Conservation (phyloP, 2,888 invertebrate genomes). For the Netelia fuscicornis region DNA sequence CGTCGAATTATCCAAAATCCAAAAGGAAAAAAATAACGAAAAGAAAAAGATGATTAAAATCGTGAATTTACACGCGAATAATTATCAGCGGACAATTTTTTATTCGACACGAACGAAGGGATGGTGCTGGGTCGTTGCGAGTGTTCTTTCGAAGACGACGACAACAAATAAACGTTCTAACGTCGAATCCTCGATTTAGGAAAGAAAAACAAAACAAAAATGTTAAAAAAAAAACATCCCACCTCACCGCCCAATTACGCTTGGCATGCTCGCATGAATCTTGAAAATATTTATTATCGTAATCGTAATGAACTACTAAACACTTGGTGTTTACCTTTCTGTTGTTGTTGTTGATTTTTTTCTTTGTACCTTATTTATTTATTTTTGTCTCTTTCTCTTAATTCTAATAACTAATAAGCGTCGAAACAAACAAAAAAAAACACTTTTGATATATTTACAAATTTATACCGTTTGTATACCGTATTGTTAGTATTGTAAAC, state of each 20-base stretch:
- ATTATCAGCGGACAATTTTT: neutral
- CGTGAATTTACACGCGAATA: no score
- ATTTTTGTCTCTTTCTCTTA: no score
- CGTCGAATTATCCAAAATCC: neutral
- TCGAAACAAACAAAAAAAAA: constrained; percentile 49
- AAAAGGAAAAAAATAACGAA: neutral
- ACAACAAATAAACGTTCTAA: no score
- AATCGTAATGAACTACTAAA: constrained; percentile 68
- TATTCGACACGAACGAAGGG: neutral
- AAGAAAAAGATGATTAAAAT: neutral
- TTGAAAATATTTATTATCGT: constrained; percentile 54
- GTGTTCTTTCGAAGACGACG: neutral
- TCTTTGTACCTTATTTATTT: no score
- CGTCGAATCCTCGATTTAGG: constrained; percentile 21
- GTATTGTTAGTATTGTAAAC: constrained; percentile 49
- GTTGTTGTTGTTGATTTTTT: no score
- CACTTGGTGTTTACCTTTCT: constrained; percentile 66
- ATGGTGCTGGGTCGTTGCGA: constrained; percentile 35
- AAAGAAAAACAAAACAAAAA: no score
- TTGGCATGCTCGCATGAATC: constrained; percentile 80
- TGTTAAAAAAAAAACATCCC: constrained; percentile 4
- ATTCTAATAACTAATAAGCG: constrained; percentile 59
- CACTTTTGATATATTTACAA: constrained; percentile 82
- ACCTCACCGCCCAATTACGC: constrained; percentile 70
- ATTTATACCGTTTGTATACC: constrained; percentile 81